Evolutionary conservation across 2,797 vertebrate species (phyloP).

Genomic region (Fringilla coelebs): DNA sequence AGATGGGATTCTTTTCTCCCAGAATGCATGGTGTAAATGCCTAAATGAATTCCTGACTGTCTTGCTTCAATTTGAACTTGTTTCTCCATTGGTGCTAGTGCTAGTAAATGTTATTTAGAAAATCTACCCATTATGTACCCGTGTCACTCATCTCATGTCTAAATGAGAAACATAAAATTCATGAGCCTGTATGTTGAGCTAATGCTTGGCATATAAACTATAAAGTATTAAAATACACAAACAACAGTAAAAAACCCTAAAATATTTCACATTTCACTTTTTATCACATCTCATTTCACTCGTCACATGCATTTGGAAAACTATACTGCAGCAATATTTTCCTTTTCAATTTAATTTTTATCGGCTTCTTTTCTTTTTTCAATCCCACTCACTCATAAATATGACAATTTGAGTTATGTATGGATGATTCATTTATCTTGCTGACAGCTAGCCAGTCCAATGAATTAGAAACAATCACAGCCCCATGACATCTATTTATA

Average conservation of each 20-base stretch:
- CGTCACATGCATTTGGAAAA: not conserved
- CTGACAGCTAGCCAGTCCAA: not conserved
- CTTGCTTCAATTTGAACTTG: not conserved
- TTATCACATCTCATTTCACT: not conserved
- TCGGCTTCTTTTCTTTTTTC: not conserved
- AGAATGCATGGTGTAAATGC: not conserved
- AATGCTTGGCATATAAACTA: not conserved
- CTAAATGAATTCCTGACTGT: not conserved
- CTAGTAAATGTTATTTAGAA: not conserved
- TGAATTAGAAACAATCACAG: not conserved
- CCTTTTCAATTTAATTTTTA: not conserved
- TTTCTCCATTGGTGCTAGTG: not conserved
- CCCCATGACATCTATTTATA: not conserved
- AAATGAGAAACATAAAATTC: not conserved
- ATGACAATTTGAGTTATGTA: not conserved
- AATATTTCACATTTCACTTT: not conserved
- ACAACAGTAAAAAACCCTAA: not conserved
- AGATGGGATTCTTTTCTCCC: not conserved
- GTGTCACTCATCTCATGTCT: not conserved
- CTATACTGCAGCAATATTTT: not conserved
- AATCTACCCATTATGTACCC: not conserved
- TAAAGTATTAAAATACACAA: not conserved
- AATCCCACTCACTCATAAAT: not conserved
- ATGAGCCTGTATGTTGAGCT: not conserved
- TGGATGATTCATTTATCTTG: not conserved